Conservation (phyloP, 1,140 invertebrate genomes). For the Diorhabda elongata region DNA sequence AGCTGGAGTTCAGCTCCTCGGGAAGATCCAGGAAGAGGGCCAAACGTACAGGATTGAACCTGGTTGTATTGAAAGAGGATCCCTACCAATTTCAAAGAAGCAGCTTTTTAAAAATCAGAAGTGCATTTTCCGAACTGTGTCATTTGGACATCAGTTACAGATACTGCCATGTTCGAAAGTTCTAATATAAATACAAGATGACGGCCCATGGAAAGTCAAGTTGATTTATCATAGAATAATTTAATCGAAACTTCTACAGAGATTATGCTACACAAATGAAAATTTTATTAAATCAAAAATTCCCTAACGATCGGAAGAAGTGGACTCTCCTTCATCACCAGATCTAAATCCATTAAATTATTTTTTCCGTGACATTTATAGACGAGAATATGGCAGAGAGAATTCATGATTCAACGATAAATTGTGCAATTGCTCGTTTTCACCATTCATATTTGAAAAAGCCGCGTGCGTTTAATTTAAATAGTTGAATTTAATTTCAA, state of each 20-base stretch:
- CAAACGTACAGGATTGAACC: too few species aligned
- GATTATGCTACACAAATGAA: neutral
- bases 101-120: too few species aligned
- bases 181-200: neutral
- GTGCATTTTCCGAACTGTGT: too few species aligned
- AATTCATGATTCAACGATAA: neutral
- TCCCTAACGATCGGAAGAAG: neutral
- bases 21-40: too few species aligned
- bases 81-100: too few species aligned
- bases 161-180: too few species aligned
- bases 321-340: neutral
- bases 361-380: neutral
- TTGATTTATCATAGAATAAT: neutral
- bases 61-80: too few species aligned
- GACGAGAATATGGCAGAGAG: neutral
- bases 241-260: neutral
- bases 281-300: neutral
- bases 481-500: too few species aligned
- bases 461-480: too few species aligned
- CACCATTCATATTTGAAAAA: too few species aligned
- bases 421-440: neutral
- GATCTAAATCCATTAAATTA: neutral
- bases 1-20: too few species aligned
- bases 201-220: neutral
- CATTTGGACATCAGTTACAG: too few species aligned